Percentiles rank a stretch among this genome's conserved stretches.
Evolutionary conservation across 2,888 invertebrate genomes (phyloP).

Genomic region (Drosophila borborema): DNA sequence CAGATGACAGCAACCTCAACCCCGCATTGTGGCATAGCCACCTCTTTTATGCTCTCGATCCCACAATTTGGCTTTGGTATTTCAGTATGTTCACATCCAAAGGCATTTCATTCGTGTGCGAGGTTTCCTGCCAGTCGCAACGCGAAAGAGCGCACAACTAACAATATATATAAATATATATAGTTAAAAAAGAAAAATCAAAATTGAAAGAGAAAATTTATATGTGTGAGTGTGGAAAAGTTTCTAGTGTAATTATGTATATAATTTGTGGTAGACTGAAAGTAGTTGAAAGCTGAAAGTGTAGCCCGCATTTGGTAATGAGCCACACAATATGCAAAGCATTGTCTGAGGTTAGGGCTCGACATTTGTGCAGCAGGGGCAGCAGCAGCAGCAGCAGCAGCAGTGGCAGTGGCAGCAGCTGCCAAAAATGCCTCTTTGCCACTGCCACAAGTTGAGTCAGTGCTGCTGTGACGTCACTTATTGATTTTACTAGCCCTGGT

Average conservation of each 20-base stretch:
- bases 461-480: conserved; percentile 59
- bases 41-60: conserved; percentile 54
- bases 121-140: conserved; percentile 48
- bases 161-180: not conserved
- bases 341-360: conserved; percentile 57
- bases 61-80: conserved; percentile 46
- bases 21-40: conserved; percentile 7
- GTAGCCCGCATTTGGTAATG: not conserved
- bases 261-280: not conserved
- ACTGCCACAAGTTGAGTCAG: conserved; percentile 51
- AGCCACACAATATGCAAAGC: conserved; percentile 34
- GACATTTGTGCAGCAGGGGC: not conserved
- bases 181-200: not conserved
- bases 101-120: conserved; percentile 60
- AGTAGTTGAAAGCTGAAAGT: not conserved
- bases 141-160: conserved; percentile 22
- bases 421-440: conserved; percentile 16
- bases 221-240: conserved; percentile 12
- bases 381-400: not conserved
- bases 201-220: conserved; percentile 8
- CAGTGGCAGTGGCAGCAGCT: not conserved
- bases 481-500: conserved; percentile 59
- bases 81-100: conserved; percentile 39
- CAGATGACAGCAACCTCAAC: conserved; percentile 11
- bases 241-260: not conserved